Conservation (phyloP, 2,797 vertebrate genomes). For the Aplochiton taeniatus region DNA sequence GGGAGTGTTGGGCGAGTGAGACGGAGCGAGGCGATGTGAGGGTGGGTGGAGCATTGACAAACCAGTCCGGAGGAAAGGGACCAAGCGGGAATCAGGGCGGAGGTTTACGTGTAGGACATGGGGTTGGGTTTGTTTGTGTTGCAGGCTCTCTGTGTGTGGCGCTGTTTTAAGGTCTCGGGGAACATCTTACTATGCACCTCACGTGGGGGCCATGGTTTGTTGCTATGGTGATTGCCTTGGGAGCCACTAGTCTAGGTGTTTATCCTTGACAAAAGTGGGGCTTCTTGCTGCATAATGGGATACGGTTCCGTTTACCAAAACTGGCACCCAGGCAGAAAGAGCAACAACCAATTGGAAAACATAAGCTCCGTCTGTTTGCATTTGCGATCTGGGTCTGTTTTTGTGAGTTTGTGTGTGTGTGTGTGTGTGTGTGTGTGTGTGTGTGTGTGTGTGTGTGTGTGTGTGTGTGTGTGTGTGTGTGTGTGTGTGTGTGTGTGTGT, state of each 20-base stretch:
- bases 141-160: background rate
- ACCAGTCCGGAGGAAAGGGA: slow-evolving; percentile 27
- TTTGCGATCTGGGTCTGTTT: too few relatives aligned
- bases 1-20: slow-evolving; percentile 41
- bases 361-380: too few relatives aligned
- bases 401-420: background rate
- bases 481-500: slow-evolving; percentile 15
- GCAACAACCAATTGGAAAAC: slow-evolving; percentile 11
- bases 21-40: slow-evolving; percentile 24
- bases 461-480: slow-evolving; percentile 9
- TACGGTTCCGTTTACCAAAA: slow-evolving; percentile 1
- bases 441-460: slow-evolving; percentile 6
- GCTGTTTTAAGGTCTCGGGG: slow-evolving; percentile 32
- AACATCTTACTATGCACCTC: slow-evolving; percentile 72
- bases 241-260: slow-evolving; percentile 77
- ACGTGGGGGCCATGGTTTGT: slow-evolving; percentile 76
- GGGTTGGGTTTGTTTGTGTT: background rate
- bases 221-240: slow-evolving; percentile 79
- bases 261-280: slow-evolving; percentile 70
- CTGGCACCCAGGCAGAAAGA: slow-evolving; percentile 46
- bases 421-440: slow-evolving; percentile 3
- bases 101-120: background rate
- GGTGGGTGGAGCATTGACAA: slow-evolving; percentile 42
- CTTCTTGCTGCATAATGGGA: slow-evolving; percentile 59
- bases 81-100: background rate